Conservation (phyloP, 1,140 invertebrate genomes). For the Pemphigus obesinymphae region DNA sequence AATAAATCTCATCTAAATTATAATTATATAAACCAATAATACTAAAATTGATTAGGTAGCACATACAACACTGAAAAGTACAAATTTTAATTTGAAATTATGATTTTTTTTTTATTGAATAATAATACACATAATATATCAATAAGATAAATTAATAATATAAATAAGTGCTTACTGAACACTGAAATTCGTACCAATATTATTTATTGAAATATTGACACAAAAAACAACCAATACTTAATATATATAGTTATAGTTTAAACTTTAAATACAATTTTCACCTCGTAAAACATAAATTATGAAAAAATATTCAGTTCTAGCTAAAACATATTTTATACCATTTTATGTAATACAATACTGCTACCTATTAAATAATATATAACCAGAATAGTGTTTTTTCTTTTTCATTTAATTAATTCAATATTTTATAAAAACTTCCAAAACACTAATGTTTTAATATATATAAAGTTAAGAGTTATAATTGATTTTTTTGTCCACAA, state of each 20-base stretch:
- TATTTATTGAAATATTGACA: not conserved
- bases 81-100: no score
- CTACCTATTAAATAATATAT: not conserved
- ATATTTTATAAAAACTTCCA: not conserved
- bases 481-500: not conserved
- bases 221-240: not conserved
- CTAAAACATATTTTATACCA: not conserved
- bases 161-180: no score
- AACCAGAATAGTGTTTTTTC: not conserved
- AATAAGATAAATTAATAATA: no score
- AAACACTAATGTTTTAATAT: not conserved
- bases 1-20: no score
- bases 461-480: not conserved
- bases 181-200: no score
- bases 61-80: no score
- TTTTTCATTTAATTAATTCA: not conserved
- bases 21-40: no score
- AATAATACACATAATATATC: no score
- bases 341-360: not conserved
- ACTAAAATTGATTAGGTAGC: no score
- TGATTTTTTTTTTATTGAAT: no score
- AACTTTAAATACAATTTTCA: not conserved
- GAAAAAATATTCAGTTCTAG: not conserved
- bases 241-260: not conserved
- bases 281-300: not conserved